phyloP scores from a whole-genome alignment of 2,888 invertebrate species.

The Belgica antarctica region DNA sequence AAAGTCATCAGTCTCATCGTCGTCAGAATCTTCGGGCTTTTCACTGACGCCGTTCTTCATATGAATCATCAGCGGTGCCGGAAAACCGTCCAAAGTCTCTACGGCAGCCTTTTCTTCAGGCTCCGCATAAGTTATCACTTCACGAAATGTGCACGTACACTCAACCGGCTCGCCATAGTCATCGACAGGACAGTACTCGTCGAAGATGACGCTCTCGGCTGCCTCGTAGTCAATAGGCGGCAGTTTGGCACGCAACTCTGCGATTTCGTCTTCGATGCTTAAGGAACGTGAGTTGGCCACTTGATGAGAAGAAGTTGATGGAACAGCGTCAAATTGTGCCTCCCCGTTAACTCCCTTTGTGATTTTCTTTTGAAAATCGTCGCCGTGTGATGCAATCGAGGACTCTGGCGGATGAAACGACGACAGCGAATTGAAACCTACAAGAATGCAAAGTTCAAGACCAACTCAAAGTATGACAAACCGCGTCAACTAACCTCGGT shows the following conservation, averaged over 20 bases:
- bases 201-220: constrained; percentile 21
- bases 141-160: constrained; percentile 47
- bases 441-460: neutral
- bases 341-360: neutral
- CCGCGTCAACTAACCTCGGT: constrained; percentile 36
- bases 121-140: constrained; percentile 38
- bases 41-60: neutral
- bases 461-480: neutral
- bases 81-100: too few species aligned
- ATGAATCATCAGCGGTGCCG: neutral
- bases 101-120: neutral
- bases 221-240: constrained; percentile 46
- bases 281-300: constrained; percentile 22
- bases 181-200: constrained; percentile 5
- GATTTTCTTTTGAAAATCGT: neutral
- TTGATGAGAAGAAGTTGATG: neutral
- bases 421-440: neutral
- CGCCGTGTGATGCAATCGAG: neutral
- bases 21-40: constrained; percentile 26
- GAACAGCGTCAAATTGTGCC: neutral
- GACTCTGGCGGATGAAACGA: neutral
- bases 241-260: constrained; percentile 45
- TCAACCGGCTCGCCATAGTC: constrained; percentile 44
- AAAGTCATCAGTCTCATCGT: constrained; percentile 39
- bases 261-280: constrained; percentile 48